Evolutionary conservation across 2,888 invertebrate species (phyloP).

Genomic region (Dexiosoma caninum): DNA sequence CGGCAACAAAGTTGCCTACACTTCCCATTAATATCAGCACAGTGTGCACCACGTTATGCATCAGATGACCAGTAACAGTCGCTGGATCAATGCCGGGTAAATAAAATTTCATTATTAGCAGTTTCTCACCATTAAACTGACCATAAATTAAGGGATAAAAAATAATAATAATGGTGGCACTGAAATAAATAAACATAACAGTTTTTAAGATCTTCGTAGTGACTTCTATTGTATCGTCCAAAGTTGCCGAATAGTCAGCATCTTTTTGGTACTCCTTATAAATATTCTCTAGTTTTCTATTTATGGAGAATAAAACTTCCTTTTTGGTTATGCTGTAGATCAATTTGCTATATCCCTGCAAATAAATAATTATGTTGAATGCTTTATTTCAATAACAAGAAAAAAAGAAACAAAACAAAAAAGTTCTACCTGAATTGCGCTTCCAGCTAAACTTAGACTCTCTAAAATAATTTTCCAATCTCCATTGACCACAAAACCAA

Average conservation of each 20-base stretch:
- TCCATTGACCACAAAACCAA: constrained; percentile 62
- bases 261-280: constrained; percentile 66
- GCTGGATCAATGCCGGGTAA: constrained; percentile 62
- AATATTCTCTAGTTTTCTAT: constrained; percentile 57
- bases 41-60: constrained; percentile 58
- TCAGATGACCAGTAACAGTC: constrained; percentile 61
- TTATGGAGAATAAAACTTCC: constrained; percentile 43
- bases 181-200: constrained; percentile 47
- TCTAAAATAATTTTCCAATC: constrained; percentile 68
- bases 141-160: constrained; percentile 53
- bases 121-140: constrained; percentile 26
- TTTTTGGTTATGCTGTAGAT: neutral
- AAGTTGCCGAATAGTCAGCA: constrained; percentile 58
- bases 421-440: constrained; percentile 64
- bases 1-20: constrained; percentile 69
- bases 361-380: neutral
- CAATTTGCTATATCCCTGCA: constrained; percentile 17
- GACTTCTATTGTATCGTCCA: constrained; percentile 58
- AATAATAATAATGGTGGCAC: constrained; percentile 6
- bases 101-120: constrained; percentile 20
- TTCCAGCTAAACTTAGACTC: constrained; percentile 63
- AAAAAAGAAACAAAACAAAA: too few species aligned
- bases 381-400: neutral
- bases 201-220: constrained; percentile 56
- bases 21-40: constrained; percentile 61